Percentiles rank a stretch among this genome's conserved stretches.
These are phyloP conservation scores for Agriopis aurantiaria DNA, from an alignment of 2,888 invertebrate species.

Conservation along the genomic window DNA sequence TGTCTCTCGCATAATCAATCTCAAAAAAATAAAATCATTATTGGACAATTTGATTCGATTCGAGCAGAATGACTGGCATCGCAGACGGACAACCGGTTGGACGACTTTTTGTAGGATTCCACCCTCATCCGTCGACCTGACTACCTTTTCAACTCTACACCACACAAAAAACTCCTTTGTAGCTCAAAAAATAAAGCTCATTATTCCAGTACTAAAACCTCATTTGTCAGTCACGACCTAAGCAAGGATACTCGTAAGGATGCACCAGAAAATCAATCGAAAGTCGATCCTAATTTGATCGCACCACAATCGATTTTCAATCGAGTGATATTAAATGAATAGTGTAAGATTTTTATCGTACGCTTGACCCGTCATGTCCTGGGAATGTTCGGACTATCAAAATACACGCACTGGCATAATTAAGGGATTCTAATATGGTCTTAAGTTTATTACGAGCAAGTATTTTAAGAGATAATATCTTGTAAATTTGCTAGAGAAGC, in stretches of 20 bases:
- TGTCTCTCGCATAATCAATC: slow-evolving; percentile 58
- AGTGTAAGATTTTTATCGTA: slow-evolving; percentile 78
- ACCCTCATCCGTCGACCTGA: slow-evolving; percentile 73
- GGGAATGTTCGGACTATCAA: slow-evolving; percentile 77
- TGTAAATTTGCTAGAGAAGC: too few relatives aligned
- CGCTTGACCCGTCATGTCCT: slow-evolving; percentile 82
- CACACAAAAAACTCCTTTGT: slow-evolving; percentile 43
- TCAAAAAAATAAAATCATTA: slow-evolving; percentile 71
- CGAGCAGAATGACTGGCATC: slow-evolving; percentile 63
- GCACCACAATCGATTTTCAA: slow-evolving; percentile 49
- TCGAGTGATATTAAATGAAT: slow-evolving; percentile 58
- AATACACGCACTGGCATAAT: slow-evolving; percentile 39
- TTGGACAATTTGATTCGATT: slow-evolving; percentile 70
- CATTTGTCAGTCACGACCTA: slow-evolving; percentile 79
- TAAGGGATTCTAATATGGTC: slow-evolving; percentile 9
- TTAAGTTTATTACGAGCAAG: neutral
- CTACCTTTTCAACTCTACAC: slow-evolving; percentile 50
- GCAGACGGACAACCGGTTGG: slow-evolving; percentile 72
- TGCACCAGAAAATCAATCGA: slow-evolving; percentile 47
- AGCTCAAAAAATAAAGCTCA: slow-evolving; percentile 42
- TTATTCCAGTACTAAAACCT: slow-evolving; percentile 33
- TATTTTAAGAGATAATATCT: too few relatives aligned
- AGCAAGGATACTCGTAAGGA: slow-evolving; percentile 77
- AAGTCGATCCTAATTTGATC: slow-evolving; percentile 49
- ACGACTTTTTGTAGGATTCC: slow-evolving; percentile 80